phyloP scores from a whole-genome alignment of 2,888 invertebrate species.

The Coenonympha glycerion region DNA sequence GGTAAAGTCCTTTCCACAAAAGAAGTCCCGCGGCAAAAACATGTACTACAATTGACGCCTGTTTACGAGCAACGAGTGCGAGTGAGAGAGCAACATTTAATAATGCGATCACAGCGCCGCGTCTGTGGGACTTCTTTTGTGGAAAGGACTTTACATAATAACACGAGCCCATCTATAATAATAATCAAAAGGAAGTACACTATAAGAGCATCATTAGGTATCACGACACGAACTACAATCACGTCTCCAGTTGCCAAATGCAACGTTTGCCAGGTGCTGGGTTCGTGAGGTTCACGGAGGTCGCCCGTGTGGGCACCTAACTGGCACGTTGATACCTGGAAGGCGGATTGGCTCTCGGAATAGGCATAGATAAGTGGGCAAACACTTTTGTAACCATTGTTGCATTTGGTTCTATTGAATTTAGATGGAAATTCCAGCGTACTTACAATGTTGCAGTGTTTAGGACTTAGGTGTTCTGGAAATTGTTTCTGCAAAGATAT shows the following conservation, averaged over 20 bases:
- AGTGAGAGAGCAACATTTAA: too few species aligned
- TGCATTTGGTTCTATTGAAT: not conserved
- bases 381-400: not conserved
- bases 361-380: not conserved
- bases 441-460: too few species aligned
- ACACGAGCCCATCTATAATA: too few species aligned
- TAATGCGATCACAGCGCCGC: too few species aligned
- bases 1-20: too few species aligned
- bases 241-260: constrained; percentile 22
- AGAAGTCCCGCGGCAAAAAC: too few species aligned
- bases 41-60: too few species aligned
- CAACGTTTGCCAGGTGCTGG: constrained; percentile 18
- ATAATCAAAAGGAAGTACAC: too few species aligned
- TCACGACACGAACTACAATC: constrained; percentile 1
- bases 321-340: not conserved
- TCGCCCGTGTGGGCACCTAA: not conserved
- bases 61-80: too few species aligned
- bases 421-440: not conserved
- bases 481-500: not conserved
- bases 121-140: too few species aligned
- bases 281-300: constrained; percentile 26
- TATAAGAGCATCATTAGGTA: not conserved
- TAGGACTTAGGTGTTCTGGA: not conserved
- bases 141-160: too few species aligned
- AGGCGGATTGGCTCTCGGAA: not conserved